These are phyloP conservation scores for Zosterops hypoxanthus DNA, from an alignment of 2,113 vertebrate species.

Conservation along the genomic window DNA sequence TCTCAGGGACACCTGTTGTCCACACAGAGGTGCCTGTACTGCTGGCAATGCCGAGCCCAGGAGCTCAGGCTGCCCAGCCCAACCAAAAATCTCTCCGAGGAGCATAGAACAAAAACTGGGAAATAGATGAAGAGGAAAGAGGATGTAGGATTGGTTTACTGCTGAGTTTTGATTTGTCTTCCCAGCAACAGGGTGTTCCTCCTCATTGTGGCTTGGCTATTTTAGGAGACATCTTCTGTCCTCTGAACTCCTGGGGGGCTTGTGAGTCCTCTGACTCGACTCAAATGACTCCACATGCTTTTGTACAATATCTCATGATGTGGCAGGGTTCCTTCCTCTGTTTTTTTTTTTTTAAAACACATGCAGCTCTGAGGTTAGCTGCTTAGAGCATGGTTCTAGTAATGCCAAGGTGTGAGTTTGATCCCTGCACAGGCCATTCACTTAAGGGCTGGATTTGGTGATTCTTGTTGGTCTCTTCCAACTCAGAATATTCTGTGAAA, in stretches of 20 bases:
- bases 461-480: background rate
- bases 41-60: background rate
- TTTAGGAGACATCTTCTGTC: background rate
- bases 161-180: background rate
- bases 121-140: background rate
- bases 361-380: background rate
- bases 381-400: background rate
- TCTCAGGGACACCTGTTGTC: background rate
- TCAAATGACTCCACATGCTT: background rate
- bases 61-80: background rate
- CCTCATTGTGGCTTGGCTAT: background rate
- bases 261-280: background rate
- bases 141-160: background rate
- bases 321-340: background rate
- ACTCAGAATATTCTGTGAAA: background rate
- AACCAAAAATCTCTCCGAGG: background rate
- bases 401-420: background rate
- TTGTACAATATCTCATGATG: background rate
- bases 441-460: background rate
- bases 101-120: background rate
- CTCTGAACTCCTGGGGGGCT: background rate
- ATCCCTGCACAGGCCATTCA: background rate
- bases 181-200: background rate
- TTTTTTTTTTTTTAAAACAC: background rate
- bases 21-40: rapidly evolving